A percentile compares a stretch with the other conserved stretches of the same genome.
Conservation (phyloP, 1,140 invertebrate species). For the Chelonus insularis region DNA sequence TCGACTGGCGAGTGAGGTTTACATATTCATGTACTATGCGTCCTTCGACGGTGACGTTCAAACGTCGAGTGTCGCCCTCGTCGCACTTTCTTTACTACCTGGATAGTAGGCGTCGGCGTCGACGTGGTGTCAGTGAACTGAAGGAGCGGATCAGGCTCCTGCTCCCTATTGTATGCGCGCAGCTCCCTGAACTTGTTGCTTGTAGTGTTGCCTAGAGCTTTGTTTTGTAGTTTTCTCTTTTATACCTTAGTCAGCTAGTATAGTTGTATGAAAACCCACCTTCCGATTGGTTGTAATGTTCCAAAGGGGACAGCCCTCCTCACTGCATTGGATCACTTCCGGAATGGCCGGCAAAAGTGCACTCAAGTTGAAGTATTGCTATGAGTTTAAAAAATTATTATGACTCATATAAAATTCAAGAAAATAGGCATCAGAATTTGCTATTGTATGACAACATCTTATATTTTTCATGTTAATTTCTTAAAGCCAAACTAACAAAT, state of each 20-base stretch:
- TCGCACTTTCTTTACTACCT: conserved; percentile 26
- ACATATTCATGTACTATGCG: conserved; percentile 54
- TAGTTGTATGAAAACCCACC: too few relatives aligned
- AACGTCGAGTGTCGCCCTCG: conserved; percentile 51
- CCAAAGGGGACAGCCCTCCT: conserved; percentile 33
- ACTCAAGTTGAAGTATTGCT: conserved; percentile 2
- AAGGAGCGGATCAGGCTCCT: background rate
- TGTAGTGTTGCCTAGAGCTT: background rate
- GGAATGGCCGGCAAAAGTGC: conserved; percentile 36
- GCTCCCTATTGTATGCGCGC: background rate
- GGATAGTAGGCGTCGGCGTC: conserved; percentile 37
- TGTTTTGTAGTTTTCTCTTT: background rate
- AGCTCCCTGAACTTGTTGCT: conserved; percentile 16
- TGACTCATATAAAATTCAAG: too few relatives aligned
- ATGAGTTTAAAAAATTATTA: too few relatives aligned
- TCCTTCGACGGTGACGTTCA: conserved; percentile 57
- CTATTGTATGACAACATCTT: too few relatives aligned
- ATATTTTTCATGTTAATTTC: too few relatives aligned
- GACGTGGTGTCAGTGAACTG: conserved; percentile 56
- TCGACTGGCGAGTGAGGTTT: conserved; percentile 28
- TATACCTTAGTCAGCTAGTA: too few relatives aligned
- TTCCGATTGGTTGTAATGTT: conserved; percentile 28
- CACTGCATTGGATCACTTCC: conserved; percentile 37
- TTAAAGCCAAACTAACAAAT: too few relatives aligned
- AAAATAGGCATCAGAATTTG: too few relatives aligned